Conservation (phyloP, 2,113 vertebrate genomes). For the Oxygymnocypris stewartii region DNA sequence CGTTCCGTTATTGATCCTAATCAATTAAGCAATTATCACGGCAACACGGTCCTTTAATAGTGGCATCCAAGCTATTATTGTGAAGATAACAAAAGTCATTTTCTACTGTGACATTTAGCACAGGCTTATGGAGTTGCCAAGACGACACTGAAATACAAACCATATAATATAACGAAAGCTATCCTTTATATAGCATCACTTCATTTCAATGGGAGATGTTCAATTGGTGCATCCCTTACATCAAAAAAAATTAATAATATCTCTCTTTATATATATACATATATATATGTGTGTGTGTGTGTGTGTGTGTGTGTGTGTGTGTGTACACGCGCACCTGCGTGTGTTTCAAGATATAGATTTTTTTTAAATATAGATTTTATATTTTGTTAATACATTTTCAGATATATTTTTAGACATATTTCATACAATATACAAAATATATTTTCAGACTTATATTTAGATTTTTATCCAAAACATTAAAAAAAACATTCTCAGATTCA, state of each 20-base stretch:
- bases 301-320: too few species aligned
- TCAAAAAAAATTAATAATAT: neutral
- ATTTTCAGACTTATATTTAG: too few species aligned
- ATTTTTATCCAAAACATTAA: too few species aligned
- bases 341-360: neutral
- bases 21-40: slow-evolving; percentile 32
- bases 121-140: neutral
- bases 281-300: too few species aligned
- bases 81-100: neutral
- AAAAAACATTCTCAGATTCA: too few species aligned
- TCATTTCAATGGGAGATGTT: neutral
- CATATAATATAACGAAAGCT: neutral
- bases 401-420: too few species aligned
- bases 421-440: too few species aligned
- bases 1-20: slow-evolving; percentile 5
- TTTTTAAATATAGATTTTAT: too few species aligned
- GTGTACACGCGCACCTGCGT: too few species aligned
- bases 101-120: neutral
- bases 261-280: neutral
- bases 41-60: neutral
- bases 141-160: neutral
- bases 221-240: neutral
- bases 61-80: slow-evolving; percentile 9
- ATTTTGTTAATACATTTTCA: too few species aligned
- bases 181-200: neutral